Conservation (phyloP, 2,888 invertebrate genomes). For the Nezara viridula region DNA sequence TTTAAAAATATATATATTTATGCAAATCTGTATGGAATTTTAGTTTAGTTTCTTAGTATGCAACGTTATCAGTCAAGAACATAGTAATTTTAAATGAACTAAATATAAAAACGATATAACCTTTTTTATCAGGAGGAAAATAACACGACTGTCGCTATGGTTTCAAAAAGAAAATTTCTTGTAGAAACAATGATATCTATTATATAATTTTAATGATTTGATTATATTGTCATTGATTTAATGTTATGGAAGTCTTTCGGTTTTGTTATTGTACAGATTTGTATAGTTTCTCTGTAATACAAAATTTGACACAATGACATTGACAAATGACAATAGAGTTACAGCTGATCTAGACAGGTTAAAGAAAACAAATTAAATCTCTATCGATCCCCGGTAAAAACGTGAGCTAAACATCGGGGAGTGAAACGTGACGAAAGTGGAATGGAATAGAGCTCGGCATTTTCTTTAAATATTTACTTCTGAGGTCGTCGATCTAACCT, state of each 20-base stretch:
- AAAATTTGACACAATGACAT: too few species aligned
- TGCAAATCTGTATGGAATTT: too few species aligned
- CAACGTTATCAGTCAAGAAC: background rate
- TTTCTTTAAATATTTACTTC: background rate
- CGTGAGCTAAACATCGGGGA: constrained; percentile 11
- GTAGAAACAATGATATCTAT: background rate
- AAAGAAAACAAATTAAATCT: background rate
- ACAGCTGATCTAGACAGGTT: background rate
- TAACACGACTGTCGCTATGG: background rate
- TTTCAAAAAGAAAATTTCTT: background rate
- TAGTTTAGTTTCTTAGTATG: background rate
- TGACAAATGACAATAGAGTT: background rate
- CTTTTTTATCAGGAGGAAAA: background rate
- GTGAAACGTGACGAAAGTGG: background rate
- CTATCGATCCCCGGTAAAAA: constrained; percentile 2
- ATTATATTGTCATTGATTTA: too few species aligned
- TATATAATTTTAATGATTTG: too few species aligned
- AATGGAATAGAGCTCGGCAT: background rate
- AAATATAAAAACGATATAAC: background rate
- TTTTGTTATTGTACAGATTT: too few species aligned
- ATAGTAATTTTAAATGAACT: background rate
- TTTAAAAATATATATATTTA: too few species aligned
- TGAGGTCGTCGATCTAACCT: background rate
- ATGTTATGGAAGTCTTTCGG: too few species aligned
- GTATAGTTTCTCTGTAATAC: too few species aligned